Evolutionary conservation across 2,113 vertebrate species (phyloP).

Genomic region (Sebastes fasciatus): DNA sequence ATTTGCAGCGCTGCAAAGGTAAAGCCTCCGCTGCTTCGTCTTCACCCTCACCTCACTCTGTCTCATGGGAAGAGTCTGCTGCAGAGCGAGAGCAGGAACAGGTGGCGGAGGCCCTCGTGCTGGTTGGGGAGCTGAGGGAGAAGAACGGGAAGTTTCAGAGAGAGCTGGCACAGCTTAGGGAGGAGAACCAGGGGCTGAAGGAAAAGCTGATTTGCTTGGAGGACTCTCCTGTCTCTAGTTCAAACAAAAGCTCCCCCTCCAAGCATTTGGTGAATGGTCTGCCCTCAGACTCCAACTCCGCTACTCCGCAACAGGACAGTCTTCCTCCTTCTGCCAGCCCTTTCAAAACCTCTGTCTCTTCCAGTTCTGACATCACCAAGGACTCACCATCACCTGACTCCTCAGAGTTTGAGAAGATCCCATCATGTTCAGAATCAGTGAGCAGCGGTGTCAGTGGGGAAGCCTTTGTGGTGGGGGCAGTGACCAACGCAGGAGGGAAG

Average conservation of each 20-base stretch:
- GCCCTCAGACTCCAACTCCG: constrained; percentile 55
- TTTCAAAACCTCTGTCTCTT: constrained; percentile 87
- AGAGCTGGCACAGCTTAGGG: constrained; percentile 88
- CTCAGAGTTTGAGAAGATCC: constrained; percentile 93
- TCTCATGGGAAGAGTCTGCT: constrained; percentile 70
- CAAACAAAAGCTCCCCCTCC: constrained; percentile 78
- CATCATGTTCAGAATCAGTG: constrained; percentile 86
- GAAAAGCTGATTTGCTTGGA: constrained; percentile 90
- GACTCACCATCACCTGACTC: constrained; percentile 91
- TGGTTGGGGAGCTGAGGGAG: constrained; percentile 89
- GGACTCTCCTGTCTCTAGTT: constrained; percentile 83
- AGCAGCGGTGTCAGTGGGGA: constrained; percentile 80
- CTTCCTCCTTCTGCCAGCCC: constrained; percentile 55
- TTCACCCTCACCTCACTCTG: constrained; percentile 68
- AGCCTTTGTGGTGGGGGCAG: constrained; percentile 60
- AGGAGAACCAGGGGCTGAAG: constrained; percentile 92
- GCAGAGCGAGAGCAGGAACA: constrained; percentile 65
- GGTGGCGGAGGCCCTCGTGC: constrained; percentile 80
- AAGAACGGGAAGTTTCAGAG: constrained; percentile 92
- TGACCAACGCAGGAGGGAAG: constrained; percentile 57
- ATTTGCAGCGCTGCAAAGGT: constrained; percentile 89
- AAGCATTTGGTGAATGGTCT: constrained; percentile 75
- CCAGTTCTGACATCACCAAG: constrained; percentile 91
- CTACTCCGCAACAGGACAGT: constrained; percentile 55
- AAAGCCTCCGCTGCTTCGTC: constrained; percentile 75